Percentiles rank a stretch among this genome's conserved stretches.
Conservation (phyloP, 2,113 vertebrate species). For the Spea bombifrons region DNA sequence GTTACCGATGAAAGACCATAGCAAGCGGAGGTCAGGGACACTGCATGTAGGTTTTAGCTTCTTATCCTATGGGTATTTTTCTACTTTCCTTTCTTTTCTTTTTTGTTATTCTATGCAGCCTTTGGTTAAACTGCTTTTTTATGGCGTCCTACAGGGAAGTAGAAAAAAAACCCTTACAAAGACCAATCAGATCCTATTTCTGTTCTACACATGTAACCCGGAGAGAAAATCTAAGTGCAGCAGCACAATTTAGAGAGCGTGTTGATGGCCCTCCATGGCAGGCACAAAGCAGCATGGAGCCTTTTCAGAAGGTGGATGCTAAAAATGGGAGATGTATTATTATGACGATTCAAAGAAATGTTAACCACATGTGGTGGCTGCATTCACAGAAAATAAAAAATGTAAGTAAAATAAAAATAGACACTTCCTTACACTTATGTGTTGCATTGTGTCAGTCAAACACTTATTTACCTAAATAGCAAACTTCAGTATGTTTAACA, state of each 20-base stretch:
- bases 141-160: neutral
- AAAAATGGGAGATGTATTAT: slow-evolving; percentile 6
- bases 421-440: too few relatives aligned
- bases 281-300: slow-evolving; percentile 13
- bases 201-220: slow-evolving; percentile 9
- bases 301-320: slow-evolving; percentile 27
- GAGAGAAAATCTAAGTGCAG: slow-evolving; percentile 16
- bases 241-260: neutral
- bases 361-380: neutral
- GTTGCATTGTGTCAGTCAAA: too few relatives aligned
- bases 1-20: neutral
- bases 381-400: neutral
- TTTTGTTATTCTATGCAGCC: neutral
- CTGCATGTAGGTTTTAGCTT: slow-evolving; percentile 7
- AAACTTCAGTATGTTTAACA: too few relatives aligned
- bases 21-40: neutral
- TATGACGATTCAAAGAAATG: neutral
- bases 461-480: too few relatives aligned
- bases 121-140: slow-evolving; percentile 19
- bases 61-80: neutral
- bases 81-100: neutral
- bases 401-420: too few relatives aligned
- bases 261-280: slow-evolving; percentile 1
- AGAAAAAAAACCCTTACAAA: neutral
- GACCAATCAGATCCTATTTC: slow-evolving; percentile 26